phyloP scores from a whole-genome alignment of 2,797 vertebrate genomes.

The Macroramphosus scolopax region DNA sequence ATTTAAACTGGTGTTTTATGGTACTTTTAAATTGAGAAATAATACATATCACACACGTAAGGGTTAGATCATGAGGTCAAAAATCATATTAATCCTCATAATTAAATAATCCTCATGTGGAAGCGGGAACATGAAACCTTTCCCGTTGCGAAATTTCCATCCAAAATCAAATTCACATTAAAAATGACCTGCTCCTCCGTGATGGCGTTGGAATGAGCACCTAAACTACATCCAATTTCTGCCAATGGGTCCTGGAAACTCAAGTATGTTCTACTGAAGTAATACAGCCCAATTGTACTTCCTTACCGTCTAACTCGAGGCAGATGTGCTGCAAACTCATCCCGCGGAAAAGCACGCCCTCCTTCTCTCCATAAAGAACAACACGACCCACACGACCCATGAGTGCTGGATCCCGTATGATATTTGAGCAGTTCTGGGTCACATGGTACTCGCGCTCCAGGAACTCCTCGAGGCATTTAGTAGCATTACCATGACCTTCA shows the following conservation, averaged over 20 bases:
- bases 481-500: conserved; percentile 48
- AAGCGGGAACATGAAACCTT: too few species aligned
- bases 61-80: too few species aligned
- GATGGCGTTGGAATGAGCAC: background rate
- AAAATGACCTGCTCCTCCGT: too few species aligned
- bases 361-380: conserved; percentile 78
- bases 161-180: too few species aligned
- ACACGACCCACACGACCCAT: conserved; percentile 80
- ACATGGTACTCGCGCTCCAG: conserved; percentile 80
- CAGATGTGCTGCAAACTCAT: conserved; percentile 85
- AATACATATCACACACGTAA: too few species aligned
- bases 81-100: too few species aligned
- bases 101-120: too few species aligned
- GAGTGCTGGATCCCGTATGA: conserved; percentile 74
- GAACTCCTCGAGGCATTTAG: conserved; percentile 77
- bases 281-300: too few species aligned
- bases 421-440: conserved; percentile 77
- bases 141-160: too few species aligned
- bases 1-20: too few species aligned
- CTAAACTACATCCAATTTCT: background rate
- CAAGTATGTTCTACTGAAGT: background rate
- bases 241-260: too few species aligned
- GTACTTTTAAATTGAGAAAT: too few species aligned
- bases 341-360: conserved; percentile 80
- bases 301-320: conserved; percentile 81